A percentile compares a stretch with the other conserved stretches of the same genome.
Evolutionary conservation across 2,888 invertebrate species (phyloP).

Genomic region (Autographa gamma): DNA sequence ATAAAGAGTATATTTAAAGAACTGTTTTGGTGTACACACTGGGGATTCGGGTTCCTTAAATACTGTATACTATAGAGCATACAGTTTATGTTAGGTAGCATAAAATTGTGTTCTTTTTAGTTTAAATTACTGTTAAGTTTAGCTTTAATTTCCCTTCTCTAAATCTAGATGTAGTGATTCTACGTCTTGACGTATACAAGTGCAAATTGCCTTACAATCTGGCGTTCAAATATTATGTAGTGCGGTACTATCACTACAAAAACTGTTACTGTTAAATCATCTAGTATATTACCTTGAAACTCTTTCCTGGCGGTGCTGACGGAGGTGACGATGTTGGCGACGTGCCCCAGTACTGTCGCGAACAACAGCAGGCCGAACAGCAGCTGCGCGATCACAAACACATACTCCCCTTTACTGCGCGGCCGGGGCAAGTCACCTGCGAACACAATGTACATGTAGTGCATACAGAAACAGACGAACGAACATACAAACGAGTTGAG

Average conservation of each 20-base stretch:
- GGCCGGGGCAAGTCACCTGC: slow-evolving; percentile 95
- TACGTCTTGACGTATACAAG: no score
- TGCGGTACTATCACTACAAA: no score
- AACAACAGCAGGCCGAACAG: slow-evolving; percentile 98
- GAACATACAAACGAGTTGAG: neutral
- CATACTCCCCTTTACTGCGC: slow-evolving; percentile 97
- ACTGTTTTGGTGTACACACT: neutral
- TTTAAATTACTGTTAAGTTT: no score
- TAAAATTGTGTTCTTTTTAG: no score
- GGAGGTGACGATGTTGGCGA: slow-evolving; percentile 99
- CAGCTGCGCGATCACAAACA: slow-evolving; percentile 98
- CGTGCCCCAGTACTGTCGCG: slow-evolving; percentile 98
- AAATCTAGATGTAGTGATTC: no score
- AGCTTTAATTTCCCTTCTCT: no score
- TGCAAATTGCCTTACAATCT: no score
- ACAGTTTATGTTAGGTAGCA: no score
- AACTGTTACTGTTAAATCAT: neutral
- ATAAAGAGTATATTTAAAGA: neutral
- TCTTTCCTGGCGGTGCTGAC: slow-evolving; percentile 99
- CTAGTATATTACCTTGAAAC: slow-evolving; percentile 94
- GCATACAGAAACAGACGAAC: neutral
- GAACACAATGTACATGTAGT: slow-evolving; percentile 17
- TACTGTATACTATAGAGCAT: no score
- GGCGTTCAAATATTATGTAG: no score
- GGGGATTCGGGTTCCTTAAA: no score